phyloP scores from a whole-genome alignment of 2,797 vertebrate genomes.

The Champsocephalus gunnari region DNA sequence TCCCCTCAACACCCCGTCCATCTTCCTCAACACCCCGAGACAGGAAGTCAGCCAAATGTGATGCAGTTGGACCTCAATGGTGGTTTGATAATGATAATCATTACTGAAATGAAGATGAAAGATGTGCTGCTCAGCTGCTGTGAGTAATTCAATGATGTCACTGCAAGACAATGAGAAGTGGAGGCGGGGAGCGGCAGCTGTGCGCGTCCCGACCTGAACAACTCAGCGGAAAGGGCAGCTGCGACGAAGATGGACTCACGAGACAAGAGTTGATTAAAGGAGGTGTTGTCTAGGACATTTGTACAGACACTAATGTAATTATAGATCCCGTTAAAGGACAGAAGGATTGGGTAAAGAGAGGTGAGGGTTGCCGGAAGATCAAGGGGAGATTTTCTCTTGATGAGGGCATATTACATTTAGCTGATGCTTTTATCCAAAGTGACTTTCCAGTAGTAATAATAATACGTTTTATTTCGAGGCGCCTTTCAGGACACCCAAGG shows the following conservation, averaged over 20 bases:
- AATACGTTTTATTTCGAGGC: no score
- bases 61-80: conserved; percentile 66
- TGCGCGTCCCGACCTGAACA: conserved; percentile 62
- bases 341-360: conserved; percentile 2
- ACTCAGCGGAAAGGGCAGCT: conserved; percentile 38
- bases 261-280: conserved; percentile 41
- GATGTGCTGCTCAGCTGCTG: conserved; percentile 43
- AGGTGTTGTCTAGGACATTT: conserved; percentile 34
- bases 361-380: neutral
- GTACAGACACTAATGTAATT: conserved; percentile 25
- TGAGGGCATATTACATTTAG: no score
- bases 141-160: conserved; percentile 81
- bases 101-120: conserved; percentile 75
- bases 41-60: conserved; percentile 63
- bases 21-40: neutral
- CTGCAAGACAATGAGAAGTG: conserved; percentile 71
- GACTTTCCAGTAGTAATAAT: no score
- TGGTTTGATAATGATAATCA: conserved; percentile 79
- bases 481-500: no score
- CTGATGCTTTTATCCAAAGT: no score
- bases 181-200: conserved; percentile 56
- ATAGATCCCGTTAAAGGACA: conserved; percentile 1
- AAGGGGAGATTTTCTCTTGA: neutral
- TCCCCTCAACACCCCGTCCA: conserved; percentile 6
- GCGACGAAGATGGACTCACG: conserved; percentile 35